A percentile compares a stretch with the other conserved stretches of the same genome.
phyloP scores from a whole-genome alignment of 2,888 invertebrate species.

The Sesia apiformis region DNA sequence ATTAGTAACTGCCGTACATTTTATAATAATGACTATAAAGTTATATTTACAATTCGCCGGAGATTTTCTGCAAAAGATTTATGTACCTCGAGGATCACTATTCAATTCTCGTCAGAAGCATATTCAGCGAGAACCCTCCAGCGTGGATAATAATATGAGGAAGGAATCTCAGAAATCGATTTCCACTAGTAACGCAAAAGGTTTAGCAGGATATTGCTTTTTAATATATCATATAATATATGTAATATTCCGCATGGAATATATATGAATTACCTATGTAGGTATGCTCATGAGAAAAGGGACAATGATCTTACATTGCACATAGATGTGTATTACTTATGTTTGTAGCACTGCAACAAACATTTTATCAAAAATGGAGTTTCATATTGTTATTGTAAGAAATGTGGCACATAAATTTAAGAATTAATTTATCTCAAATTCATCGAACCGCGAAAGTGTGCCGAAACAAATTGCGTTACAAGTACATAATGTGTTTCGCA shows the following conservation, averaged over 20 bases:
- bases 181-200: conserved; percentile 35
- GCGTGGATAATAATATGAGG: conserved; percentile 23
- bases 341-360: no score
- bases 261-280: no score
- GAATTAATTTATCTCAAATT: conserved; percentile 3
- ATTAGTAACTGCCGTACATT: no score
- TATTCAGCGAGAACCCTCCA: conserved; percentile 15
- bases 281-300: no score
- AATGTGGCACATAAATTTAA: neutral
- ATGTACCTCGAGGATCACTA: neutral
- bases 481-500: conserved; percentile 41
- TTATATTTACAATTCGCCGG: neutral
- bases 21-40: no score
- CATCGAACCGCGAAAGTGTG: conserved; percentile 25
- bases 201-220: conserved; percentile 28
- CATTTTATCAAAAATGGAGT: no score
- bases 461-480: conserved; percentile 41
- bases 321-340: no score
- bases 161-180: conserved; percentile 36
- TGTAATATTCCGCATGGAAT: no score
- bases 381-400: no score
- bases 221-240: neutral
- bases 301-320: no score
- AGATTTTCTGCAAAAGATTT: neutral
- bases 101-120: conserved; percentile 10